phyloP scores from a whole-genome alignment of 2,113 vertebrate species.

The Clarias macrocephalus region DNA sequence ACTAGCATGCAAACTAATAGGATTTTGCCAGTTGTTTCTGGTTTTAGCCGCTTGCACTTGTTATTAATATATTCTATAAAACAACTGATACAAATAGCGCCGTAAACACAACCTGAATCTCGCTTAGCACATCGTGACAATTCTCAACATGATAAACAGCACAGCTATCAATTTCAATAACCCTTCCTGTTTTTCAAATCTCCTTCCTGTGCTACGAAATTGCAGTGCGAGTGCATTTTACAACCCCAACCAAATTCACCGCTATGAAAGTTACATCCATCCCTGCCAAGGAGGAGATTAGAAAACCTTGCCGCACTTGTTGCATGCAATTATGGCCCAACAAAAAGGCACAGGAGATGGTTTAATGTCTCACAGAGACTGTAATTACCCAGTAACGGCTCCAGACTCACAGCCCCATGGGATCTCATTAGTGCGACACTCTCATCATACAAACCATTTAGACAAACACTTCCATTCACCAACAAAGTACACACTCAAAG shows the following conservation, averaged over 20 bases:
- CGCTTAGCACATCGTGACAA: conserved; percentile 35
- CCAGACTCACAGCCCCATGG: conserved; percentile 80
- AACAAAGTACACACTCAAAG: conserved; percentile 82
- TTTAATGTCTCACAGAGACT: conserved; percentile 82
- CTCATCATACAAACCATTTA: conserved; percentile 80
- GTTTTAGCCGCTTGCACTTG: not conserved
- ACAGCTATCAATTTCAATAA: conserved; percentile 58
- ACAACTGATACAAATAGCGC: conserved; percentile 25
- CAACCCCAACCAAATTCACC: conserved; percentile 74
- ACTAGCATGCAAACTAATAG: conserved; percentile 3
- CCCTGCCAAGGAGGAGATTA: conserved; percentile 68
- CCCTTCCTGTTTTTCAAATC: conserved; percentile 51
- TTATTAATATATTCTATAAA: conserved; percentile 42
- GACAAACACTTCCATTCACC: conserved; percentile 83
- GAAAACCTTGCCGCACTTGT: conserved; percentile 77
- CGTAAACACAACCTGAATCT: conserved; percentile 26
- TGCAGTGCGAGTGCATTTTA: conserved; percentile 75
- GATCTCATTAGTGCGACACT: conserved; percentile 87
- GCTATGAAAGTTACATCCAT: conserved; percentile 74
- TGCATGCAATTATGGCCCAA: conserved; percentile 83
- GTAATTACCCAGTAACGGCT: conserved; percentile 84
- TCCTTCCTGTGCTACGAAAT: conserved; percentile 58
- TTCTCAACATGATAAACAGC: conserved; percentile 46
- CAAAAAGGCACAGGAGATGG: conserved; percentile 76
- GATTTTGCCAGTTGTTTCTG: not conserved